These are phyloP conservation scores for Ifrita kowaldi DNA, from an alignment of 2,113 vertebrate species.

Conservation along the genomic window DNA sequence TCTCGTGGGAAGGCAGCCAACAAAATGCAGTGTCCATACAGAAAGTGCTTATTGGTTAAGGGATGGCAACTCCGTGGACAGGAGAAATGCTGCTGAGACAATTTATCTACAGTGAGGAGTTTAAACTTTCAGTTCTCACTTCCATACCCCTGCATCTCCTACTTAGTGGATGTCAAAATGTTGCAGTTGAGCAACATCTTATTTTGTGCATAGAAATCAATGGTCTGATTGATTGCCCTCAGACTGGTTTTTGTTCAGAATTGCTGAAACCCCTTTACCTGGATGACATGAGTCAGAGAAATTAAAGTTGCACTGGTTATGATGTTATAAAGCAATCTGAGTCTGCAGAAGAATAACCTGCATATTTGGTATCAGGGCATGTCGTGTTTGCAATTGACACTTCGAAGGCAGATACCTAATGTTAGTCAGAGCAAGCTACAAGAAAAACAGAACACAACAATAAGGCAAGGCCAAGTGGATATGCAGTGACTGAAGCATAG, in stretches of 20 bases:
- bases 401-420: neutral
- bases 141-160: neutral
- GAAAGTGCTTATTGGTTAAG: neutral
- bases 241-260: conserved; percentile 10
- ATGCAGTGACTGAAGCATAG: neutral
- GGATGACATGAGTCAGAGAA: neutral
- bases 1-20: neutral
- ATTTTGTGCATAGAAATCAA: neutral
- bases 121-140: neutral
- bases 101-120: neutral
- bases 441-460: neutral
- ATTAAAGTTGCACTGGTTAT: neutral
- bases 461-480: neutral
- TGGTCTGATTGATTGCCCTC: neutral
- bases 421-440: neutral
- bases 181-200: neutral
- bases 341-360: neutral
- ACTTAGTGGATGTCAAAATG: neutral
- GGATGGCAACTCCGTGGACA: neutral
- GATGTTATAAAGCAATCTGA: neutral
- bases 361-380: neutral
- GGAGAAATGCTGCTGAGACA: neutral
- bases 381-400: neutral
- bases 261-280: neutral
- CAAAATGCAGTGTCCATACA: neutral